These are phyloP conservation scores for Drosophila varians DNA, from an alignment of 1,140 invertebrate genomes.

Conservation along the genomic window DNA sequence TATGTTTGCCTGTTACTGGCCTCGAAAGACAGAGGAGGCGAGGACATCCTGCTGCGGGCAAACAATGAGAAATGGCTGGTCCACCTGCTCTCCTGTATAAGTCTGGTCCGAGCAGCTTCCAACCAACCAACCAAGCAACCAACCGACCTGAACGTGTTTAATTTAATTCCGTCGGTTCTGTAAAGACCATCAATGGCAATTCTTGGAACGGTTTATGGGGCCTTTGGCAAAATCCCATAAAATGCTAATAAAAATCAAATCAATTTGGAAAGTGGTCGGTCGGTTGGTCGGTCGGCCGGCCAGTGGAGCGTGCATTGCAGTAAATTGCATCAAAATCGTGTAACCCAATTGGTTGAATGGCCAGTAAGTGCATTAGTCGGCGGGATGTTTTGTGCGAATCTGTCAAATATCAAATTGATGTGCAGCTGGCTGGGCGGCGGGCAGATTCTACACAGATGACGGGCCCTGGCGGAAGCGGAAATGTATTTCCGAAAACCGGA, in stretches of 20 bases:
- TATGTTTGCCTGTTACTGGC: slow-evolving; percentile 5
- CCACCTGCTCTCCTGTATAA: slow-evolving; percentile 18
- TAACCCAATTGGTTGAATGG: slow-evolving; percentile 77
- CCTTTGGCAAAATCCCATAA: slow-evolving; percentile 55
- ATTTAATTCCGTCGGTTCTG: slow-evolving; percentile 38
- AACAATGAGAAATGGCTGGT: slow-evolving; percentile 43
- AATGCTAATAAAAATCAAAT: slow-evolving; percentile 77
- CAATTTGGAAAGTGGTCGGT: slow-evolving; percentile 57
- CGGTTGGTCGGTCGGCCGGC: slow-evolving; percentile 24
- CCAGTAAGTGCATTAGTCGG: slow-evolving; percentile 70
- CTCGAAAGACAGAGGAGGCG: background rate
- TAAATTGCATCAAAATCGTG: slow-evolving; percentile 72
- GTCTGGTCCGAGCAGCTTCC: background rate
- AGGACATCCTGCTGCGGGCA: slow-evolving; percentile 23
- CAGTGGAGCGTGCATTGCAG: slow-evolving; percentile 55
- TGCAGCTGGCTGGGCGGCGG: slow-evolving; percentile 25
- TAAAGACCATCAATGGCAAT: background rate
- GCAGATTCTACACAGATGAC: slow-evolving; percentile 17
- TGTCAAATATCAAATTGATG: slow-evolving; percentile 71
- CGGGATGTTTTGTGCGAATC: slow-evolving; percentile 34
- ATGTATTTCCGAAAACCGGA: slow-evolving; percentile 78
- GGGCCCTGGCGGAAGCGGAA: slow-evolving; percentile 61
- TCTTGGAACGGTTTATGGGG: slow-evolving; percentile 12
- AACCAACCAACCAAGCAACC: background rate
- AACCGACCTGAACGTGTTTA: slow-evolving; percentile 36